Conservation (phyloP, 1,140 invertebrate genomes). For the Oreohelix idahoensis region DNA sequence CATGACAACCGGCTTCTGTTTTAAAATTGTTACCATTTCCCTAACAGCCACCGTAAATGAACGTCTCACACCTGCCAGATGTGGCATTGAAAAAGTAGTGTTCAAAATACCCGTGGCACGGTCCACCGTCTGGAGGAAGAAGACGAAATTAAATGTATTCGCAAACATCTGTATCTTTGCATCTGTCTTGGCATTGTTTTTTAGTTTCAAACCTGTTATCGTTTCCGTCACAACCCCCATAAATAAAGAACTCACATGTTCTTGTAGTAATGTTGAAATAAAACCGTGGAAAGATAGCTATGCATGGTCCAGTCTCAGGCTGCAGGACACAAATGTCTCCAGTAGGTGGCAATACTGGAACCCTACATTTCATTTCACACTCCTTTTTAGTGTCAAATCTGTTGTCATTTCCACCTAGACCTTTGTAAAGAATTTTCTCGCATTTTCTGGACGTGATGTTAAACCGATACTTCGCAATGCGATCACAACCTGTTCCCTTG, state of each 20-base stretch:
- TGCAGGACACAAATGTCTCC: neutral
- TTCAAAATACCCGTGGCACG: neutral
- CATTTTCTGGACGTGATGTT: slow-evolving; percentile 79
- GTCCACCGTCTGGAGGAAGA: neutral
- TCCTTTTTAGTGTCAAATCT: slow-evolving; percentile 84
- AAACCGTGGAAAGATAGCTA: slow-evolving; percentile 27
- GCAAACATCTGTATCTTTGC: neutral
- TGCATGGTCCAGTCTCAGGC: neutral
- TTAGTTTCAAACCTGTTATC: slow-evolving; percentile 50
- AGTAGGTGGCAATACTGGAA: neutral
- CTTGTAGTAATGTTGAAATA: slow-evolving; percentile 42
- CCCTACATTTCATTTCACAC: neutral
- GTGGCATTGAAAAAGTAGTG: neutral
- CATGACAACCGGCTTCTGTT: neutral
- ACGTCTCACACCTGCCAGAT: neutral
- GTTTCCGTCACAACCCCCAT: slow-evolving; percentile 55
- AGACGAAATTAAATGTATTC: neutral
- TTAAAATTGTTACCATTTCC: neutral
- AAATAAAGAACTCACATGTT: slow-evolving; percentile 50
- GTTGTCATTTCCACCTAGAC: slow-evolving; percentile 84
- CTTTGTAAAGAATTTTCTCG: slow-evolving; percentile 94
- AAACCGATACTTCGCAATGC: neutral
- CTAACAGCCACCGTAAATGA: neutral
- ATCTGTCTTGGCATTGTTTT: slow-evolving; percentile 26
- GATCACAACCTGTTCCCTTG: neutral